Base-by-base conservation (phyloP, 2,888 invertebrate genomes). In the Octonoba sinensis region DNA sequence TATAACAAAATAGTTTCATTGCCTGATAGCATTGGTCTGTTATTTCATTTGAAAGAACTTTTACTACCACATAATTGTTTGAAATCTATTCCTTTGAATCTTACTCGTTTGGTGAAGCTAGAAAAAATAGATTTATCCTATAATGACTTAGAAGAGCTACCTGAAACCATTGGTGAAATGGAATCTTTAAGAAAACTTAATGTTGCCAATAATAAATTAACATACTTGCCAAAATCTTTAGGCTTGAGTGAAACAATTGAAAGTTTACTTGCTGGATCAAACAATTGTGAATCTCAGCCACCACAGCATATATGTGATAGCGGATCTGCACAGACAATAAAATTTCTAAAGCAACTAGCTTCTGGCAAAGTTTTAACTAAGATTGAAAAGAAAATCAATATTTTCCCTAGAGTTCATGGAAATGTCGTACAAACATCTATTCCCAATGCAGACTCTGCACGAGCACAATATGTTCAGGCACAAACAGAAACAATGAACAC, bases 381-480 rank as follows among this genome's bases (percentile, higher is more conserved):
- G 15, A 20, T 51, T 16, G 77, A 65, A 36, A 66, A 69, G 13
- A 51, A 72, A 62, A 16, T 71, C 1, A 88, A 88, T 83, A 85
- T 86, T 46, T 89, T 89, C 83, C 87, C 87, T 15, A 85, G 89
- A n/a, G 85, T 87, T 11, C 83, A 87, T 57, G 87, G 88, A 12
- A 88, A 88, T 78, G 87, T 88, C 79, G 83, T 87, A 18, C 87
- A 87, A 59, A 87, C 86, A 8, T 86, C 87, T 4, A 87, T 87
- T 16, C 86, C 86, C n/a, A 88, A 88, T 77, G 87, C 88, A 8
- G 87, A 88, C 74, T 88, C 88, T 3, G 87, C 87, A 15, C 87
- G 88, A 74, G 87, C 85, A n/a, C 87, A 88, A 81, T 89, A 88
- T 81, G 87, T 88, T 18, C 88, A 89, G 83, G 86, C 86, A 56